phyloP scores from a whole-genome alignment of 1,140 invertebrate genomes.

The Aricia agestis region DNA sequence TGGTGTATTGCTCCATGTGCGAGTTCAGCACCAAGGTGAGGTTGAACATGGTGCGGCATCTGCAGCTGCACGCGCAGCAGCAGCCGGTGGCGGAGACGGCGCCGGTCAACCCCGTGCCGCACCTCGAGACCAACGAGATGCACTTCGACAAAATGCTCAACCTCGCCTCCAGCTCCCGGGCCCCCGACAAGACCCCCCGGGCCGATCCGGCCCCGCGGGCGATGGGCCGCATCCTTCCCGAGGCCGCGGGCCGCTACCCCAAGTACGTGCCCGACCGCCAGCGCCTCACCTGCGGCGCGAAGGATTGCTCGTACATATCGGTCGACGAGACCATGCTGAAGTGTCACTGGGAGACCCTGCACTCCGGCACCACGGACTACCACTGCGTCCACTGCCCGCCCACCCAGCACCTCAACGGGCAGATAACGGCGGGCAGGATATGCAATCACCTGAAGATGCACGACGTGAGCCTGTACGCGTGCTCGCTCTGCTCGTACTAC shows the following conservation, averaged over 20 bases:
- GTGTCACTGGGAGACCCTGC: slow-evolving; percentile 83
- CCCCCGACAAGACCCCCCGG: slow-evolving; percentile 54
- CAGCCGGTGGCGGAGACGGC: slow-evolving; percentile 78
- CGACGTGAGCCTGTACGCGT: slow-evolving; percentile 82
- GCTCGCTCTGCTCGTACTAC: slow-evolving; percentile 80
- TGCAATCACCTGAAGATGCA: slow-evolving; percentile 85
- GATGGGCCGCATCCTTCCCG: slow-evolving; percentile 34
- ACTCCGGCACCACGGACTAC: slow-evolving; percentile 78
- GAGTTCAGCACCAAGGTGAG: slow-evolving; percentile 84
- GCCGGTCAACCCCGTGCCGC: slow-evolving; percentile 87
- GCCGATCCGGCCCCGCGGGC: slow-evolving; percentile 32
- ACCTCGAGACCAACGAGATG: slow-evolving; percentile 84
- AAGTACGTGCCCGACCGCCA: slow-evolving; percentile 81
- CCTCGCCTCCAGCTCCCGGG: slow-evolving; percentile 83
- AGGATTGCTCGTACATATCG: slow-evolving; percentile 83
- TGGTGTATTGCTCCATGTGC: slow-evolving; percentile 81
- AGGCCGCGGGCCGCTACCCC: slow-evolving; percentile 65
- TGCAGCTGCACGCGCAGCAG: slow-evolving; percentile 80
- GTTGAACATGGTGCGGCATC: slow-evolving; percentile 84
- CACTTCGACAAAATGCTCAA: slow-evolving; percentile 92
- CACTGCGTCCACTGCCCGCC: slow-evolving; percentile 83
- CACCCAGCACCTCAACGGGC: slow-evolving; percentile 52
- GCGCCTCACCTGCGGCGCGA: slow-evolving; percentile 82
- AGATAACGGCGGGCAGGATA: slow-evolving; percentile 76
- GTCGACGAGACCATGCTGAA: slow-evolving; percentile 83